Conservation (phyloP, 2,113 vertebrate genomes). For the Corvus cornix region DNA sequence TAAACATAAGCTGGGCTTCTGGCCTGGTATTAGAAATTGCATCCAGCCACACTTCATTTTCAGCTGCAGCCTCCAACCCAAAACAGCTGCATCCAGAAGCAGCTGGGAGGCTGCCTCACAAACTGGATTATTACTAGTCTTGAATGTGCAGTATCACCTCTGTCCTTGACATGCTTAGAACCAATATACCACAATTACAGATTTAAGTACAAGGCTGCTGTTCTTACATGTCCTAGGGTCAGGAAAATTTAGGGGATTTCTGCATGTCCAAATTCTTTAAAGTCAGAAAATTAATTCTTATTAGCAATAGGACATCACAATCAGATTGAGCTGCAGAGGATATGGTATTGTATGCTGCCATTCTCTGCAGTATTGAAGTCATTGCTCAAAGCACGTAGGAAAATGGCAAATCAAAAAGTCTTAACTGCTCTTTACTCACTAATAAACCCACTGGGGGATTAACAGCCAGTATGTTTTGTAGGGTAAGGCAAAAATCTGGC, state of each 20-base stretch:
- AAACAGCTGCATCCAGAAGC: neutral
- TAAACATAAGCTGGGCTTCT: neutral
- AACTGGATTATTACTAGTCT: neutral
- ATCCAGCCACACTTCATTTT: conserved; percentile 37
- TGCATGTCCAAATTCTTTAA: neutral
- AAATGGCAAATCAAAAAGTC: neutral
- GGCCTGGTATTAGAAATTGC: neutral
- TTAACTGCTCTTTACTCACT: neutral
- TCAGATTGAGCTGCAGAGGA: neutral
- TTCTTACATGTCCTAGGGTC: neutral
- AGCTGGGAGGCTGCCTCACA: neutral
- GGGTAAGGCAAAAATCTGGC: neutral
- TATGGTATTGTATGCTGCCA: neutral
- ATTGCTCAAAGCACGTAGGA: neutral
- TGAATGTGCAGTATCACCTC: neutral
- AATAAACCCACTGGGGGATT: neutral
- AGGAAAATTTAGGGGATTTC: neutral
- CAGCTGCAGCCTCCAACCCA: neutral
- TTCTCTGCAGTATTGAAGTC: neutral
- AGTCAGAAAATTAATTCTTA: neutral
- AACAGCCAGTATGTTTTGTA: neutral
- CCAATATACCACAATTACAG: neutral
- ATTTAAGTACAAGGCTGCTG: neutral
- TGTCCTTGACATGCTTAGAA: neutral
- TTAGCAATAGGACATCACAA: neutral